Conservation (phyloP, 1,140 invertebrate species). For the Orchestia grillus region DNA sequence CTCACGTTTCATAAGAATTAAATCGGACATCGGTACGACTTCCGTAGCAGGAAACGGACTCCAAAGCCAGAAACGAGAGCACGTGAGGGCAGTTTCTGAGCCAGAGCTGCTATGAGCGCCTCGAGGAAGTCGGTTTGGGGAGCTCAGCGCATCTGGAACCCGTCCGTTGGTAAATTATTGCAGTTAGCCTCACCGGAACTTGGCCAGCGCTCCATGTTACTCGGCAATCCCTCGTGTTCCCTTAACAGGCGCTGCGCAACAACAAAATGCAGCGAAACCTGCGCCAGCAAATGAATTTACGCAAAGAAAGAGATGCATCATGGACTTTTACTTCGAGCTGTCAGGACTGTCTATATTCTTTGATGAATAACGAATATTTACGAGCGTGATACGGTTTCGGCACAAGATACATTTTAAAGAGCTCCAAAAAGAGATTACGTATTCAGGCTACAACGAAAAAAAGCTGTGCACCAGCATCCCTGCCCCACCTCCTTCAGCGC, state of each 20-base stretch:
- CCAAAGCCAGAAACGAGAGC: background rate
- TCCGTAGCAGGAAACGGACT: background rate
- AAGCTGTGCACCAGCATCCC: background rate
- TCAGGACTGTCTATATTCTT: background rate
- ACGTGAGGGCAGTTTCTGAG: background rate
- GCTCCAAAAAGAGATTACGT: background rate
- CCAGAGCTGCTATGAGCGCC: background rate
- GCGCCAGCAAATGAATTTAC: background rate
- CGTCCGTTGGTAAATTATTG: background rate
- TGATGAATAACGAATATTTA: background rate
- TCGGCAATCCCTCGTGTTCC: background rate
- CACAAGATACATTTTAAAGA: background rate
- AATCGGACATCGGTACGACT: background rate
- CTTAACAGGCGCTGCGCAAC: background rate
- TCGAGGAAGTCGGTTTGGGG: background rate
- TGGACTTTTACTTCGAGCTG: background rate
- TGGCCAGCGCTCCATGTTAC: background rate
- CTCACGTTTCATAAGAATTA: too few relatives aligned
- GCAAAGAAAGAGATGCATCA: background rate
- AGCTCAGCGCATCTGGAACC: background rate
- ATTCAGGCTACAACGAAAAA: background rate
- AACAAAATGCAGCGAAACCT: background rate
- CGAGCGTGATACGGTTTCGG: background rate
- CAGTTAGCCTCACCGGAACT: background rate
- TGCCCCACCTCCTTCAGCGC: background rate